Evolutionary conservation across 2,888 invertebrate genomes (phyloP).

Genomic region (Drosophila hamatofila): DNA sequence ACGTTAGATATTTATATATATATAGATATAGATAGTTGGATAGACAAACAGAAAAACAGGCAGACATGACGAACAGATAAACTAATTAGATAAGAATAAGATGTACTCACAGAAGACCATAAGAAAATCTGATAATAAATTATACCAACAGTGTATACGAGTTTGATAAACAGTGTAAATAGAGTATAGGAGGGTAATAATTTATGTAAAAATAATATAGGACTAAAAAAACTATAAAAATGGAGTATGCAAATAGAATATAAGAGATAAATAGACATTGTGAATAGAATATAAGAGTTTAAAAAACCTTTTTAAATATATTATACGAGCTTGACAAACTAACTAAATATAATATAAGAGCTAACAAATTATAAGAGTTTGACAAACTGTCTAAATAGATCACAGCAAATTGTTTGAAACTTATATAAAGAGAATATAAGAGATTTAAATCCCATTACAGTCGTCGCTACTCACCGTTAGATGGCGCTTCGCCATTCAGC

Average conservation of each 20-base stretch:
- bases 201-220: background rate
- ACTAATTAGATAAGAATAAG: too few relatives aligned
- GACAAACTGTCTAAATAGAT: background rate
- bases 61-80: too few relatives aligned
- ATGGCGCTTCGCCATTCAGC: slow-evolving; percentile 84
- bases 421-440: background rate
- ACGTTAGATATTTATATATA: too few relatives aligned
- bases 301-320: background rate
- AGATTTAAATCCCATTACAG: too few relatives aligned
- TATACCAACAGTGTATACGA: too few relatives aligned
- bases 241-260: background rate
- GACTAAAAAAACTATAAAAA: too few relatives aligned
- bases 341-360: background rate
- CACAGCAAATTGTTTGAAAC: too few relatives aligned
- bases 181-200: background rate
- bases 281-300: background rate
- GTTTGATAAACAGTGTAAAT: too few relatives aligned
- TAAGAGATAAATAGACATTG: background rate
- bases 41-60: too few relatives aligned
- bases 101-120: too few relatives aligned
- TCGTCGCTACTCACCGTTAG: slow-evolving; percentile 64
- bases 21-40: too few relatives aligned
- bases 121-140: too few relatives aligned
- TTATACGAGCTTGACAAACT: background rate
- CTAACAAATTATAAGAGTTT: background rate